These are phyloP conservation scores for Emydura subglobosa DNA, from an alignment of 2,113 vertebrate species.

Conservation along the genomic window DNA sequence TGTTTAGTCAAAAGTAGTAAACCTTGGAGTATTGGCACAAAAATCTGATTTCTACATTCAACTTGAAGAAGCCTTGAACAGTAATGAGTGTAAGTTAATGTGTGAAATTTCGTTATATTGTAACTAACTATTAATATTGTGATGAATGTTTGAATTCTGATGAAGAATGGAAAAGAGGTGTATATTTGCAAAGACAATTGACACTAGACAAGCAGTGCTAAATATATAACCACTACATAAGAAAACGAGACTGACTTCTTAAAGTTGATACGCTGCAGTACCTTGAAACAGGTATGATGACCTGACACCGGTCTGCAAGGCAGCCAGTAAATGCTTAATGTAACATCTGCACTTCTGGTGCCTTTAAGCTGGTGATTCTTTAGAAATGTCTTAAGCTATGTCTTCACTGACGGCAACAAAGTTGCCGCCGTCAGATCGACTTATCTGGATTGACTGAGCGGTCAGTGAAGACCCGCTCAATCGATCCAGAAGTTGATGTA, in stretches of 20 bases:
- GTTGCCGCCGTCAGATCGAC: too few species aligned
- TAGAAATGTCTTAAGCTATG: background rate
- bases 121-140: background rate
- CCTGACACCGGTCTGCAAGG: background rate
- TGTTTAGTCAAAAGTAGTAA: constrained; percentile 90
- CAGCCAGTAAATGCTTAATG: background rate
- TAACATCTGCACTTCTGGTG: background rate
- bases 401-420: too few species aligned
- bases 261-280: background rate
- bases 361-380: background rate
- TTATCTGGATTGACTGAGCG: too few species aligned
- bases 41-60: constrained; percentile 86
- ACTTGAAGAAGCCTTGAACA: constrained; percentile 85
- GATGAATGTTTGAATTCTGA: background rate
- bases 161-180: fast-evolving
- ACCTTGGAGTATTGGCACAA: constrained; percentile 85
- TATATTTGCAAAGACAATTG: background rate
- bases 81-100: constrained; percentile 85
- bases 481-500: too few species aligned
- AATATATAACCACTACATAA: background rate
- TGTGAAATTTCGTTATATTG: constrained; percentile 9
- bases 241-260: background rate
- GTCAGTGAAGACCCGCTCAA: too few species aligned
- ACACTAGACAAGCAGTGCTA: background rate
- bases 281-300: background rate